Evolutionary conservation across 2,888 invertebrate genomes (phyloP).

Genomic region (Eristalinus sepulchralis): DNA sequence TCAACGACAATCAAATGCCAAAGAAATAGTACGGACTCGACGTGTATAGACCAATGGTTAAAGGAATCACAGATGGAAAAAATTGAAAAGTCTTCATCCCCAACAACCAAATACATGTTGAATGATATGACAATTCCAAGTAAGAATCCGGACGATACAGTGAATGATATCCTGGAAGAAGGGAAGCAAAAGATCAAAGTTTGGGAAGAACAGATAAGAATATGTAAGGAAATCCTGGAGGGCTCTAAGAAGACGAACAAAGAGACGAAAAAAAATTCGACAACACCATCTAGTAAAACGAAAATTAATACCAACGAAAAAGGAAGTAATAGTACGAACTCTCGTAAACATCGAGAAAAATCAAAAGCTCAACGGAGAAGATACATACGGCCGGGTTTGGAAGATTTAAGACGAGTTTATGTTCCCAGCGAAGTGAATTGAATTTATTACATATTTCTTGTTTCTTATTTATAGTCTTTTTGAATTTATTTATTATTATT

Average conservation of each 20-base stretch:
- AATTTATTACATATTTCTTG: neutral
- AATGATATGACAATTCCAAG: conserved; percentile 29
- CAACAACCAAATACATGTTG: conserved; percentile 22
- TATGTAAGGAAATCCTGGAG: conserved; percentile 52
- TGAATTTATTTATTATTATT: too few relatives aligned
- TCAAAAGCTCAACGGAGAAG: conserved; percentile 10
- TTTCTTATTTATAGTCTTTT: too few relatives aligned
- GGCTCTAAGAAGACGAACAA: neutral
- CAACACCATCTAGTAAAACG: neutral
- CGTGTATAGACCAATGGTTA: too few relatives aligned
- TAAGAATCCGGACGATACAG: neutral
- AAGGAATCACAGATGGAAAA: neutral
- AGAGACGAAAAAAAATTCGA: neutral
- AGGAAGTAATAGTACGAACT: too few relatives aligned
- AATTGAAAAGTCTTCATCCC: neutral
- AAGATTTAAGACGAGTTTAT: conserved; percentile 45
- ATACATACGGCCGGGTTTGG: conserved; percentile 27
- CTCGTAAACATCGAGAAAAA: neutral
- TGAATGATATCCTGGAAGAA: conserved; percentile 32
- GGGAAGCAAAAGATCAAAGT: conserved; percentile 41
- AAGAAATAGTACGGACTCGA: neutral
- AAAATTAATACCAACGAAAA: neutral
- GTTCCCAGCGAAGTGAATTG: neutral
- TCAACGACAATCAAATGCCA: too few relatives aligned
- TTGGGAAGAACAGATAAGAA: conserved; percentile 61